Conservation (phyloP, 2,113 vertebrate genomes). For the Orientallactaga bullata region DNA sequence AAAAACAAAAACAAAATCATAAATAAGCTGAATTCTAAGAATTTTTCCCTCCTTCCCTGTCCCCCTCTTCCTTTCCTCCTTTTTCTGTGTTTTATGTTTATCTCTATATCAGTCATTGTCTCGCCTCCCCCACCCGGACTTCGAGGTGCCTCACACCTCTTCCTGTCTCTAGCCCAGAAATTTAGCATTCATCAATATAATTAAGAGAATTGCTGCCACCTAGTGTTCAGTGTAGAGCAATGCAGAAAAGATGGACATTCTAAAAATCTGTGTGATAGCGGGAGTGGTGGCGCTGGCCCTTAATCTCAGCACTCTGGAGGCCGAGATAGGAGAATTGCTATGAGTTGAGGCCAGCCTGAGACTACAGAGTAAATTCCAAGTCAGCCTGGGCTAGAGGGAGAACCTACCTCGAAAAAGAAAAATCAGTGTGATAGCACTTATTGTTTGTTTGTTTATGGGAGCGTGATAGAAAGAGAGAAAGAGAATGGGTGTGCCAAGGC, state of each 20-base stretch:
- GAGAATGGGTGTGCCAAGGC: no score
- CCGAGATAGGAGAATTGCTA: no score
- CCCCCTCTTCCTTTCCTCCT: fast-evolving
- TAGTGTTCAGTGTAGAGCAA: constrained; percentile 36
- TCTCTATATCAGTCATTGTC: not conserved
- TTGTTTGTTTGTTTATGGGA: no score
- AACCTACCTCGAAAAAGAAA: not conserved
- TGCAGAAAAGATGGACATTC: not conserved
- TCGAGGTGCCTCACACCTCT: not conserved
- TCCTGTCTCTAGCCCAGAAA: not conserved
- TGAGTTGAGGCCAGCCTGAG: no score
- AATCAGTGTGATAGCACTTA: not conserved
- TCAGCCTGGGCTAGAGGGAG: no score
- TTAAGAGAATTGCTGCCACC: constrained; percentile 65
- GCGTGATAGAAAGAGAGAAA: no score
- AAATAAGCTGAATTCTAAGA: not conserved
- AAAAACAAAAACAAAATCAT: not conserved
- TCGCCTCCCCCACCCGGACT: not conserved
- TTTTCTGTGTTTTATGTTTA: not conserved
- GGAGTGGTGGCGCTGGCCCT: no score
- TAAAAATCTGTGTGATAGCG: not conserved
- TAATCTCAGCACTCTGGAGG: no score
- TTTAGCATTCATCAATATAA: not conserved
- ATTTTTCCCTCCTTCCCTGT: no score
- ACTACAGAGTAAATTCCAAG: no score